Percentiles rank a stretch among this genome's conserved stretches.
Conservation (phyloP, 1,140 invertebrate genomes). For the Drosophila serrata region DNA sequence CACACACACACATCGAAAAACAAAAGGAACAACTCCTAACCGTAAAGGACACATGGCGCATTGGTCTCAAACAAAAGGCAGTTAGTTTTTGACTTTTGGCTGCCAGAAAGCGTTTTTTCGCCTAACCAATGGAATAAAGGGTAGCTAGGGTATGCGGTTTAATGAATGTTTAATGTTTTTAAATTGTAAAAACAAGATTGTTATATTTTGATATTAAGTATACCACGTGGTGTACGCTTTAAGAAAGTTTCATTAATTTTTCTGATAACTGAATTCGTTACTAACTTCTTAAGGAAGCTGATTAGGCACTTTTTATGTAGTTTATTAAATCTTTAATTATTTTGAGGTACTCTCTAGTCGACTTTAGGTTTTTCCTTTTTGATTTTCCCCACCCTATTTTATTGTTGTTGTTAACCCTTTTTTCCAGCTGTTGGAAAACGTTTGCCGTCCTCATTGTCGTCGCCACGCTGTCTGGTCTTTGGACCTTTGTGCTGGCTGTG, state of each 20-base stretch:
- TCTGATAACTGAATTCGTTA: neutral
- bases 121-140: neutral
- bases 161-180: too few relatives aligned
- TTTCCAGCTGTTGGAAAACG: slow-evolving; percentile 45
- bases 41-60: slow-evolving; percentile 74
- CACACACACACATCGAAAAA: slow-evolving; percentile 18
- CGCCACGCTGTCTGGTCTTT: slow-evolving; percentile 75
- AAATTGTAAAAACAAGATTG: neutral
- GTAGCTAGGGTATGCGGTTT: neutral
- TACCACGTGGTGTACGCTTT: neutral
- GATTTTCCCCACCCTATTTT: slow-evolving; percentile 6
- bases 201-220: neutral
- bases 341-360: slow-evolving; percentile 20
- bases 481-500: slow-evolving; percentile 43
- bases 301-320: neutral
- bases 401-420: slow-evolving; percentile 63
- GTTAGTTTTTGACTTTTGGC: slow-evolving; percentile 74
- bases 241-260: neutral
- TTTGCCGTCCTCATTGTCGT: slow-evolving; percentile 61
- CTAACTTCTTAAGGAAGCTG: neutral
- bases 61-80: slow-evolving; percentile 75
- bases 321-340: neutral
- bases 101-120: slow-evolving; percentile 44
- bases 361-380: too few relatives aligned
- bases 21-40: slow-evolving; percentile 39